phyloP scores from a whole-genome alignment of 1,140 invertebrate genomes.

The Saccostrea glomerata region DNA sequence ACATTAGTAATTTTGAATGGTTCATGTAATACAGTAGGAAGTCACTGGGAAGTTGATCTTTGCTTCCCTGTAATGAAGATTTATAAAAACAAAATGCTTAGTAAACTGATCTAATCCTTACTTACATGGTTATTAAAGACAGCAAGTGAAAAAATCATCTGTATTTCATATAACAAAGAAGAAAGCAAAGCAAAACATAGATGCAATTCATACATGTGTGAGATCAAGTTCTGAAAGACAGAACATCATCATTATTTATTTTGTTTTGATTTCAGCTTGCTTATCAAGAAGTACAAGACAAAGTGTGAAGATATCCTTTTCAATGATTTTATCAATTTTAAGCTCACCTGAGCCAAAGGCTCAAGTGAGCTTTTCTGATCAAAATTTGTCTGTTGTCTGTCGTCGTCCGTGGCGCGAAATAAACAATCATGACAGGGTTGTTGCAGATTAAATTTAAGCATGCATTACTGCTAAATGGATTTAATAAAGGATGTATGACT shows the following conservation, averaged over 20 bases:
- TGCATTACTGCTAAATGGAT: too few species aligned
- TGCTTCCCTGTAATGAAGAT: background rate
- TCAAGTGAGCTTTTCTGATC: too few species aligned
- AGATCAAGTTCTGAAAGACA: too few species aligned
- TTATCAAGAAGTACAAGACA: conserved; percentile 69
- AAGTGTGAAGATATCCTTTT: conserved; percentile 74
- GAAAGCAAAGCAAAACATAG: too few species aligned
- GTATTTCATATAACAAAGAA: too few species aligned
- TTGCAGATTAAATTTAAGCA: too few species aligned
- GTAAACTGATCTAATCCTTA: background rate
- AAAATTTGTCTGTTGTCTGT: too few species aligned
- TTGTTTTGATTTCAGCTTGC: conserved; percentile 65
- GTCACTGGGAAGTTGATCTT: background rate
- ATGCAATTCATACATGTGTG: background rate
- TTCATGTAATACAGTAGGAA: background rate
- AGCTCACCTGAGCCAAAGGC: too few species aligned
- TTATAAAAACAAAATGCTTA: background rate
- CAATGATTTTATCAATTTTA: background rate
- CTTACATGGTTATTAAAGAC: too few species aligned
- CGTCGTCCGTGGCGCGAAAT: too few species aligned
- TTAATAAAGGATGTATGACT: too few species aligned
- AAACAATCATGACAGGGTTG: too few species aligned
- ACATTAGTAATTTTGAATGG: background rate
- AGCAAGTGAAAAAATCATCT: background rate
- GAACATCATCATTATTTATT: background rate